Percentiles rank a stretch among this genome's conserved stretches.
Conservation (phyloP, 1,140 invertebrate genomes). For the Pantala flavescens region DNA sequence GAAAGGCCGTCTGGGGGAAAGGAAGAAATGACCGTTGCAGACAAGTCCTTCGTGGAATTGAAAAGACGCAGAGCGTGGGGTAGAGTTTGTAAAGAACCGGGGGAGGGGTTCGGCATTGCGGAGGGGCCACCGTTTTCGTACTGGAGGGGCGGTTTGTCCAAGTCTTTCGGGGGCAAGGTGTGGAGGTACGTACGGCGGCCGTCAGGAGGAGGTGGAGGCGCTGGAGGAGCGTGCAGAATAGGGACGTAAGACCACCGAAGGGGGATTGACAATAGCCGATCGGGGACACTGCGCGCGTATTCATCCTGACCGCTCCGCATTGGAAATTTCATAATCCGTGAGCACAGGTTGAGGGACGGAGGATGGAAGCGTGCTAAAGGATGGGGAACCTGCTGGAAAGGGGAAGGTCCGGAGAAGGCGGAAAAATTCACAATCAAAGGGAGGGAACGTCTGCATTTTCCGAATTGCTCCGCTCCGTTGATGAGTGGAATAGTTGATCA, state of each 20-base stretch:
- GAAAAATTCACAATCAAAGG: background rate
- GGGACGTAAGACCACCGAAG: background rate
- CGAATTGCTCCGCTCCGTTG: background rate
- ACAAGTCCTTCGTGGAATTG: conserved; percentile 1
- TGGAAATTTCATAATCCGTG: background rate
- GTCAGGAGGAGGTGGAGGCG: background rate
- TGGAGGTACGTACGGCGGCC: background rate
- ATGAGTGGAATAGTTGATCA: background rate
- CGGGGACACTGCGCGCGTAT: background rate
- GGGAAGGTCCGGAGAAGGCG: background rate
- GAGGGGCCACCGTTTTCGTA: background rate
- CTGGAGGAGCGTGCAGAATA: background rate
- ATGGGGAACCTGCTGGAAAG: background rate
- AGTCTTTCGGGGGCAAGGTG: background rate
- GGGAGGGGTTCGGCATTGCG: background rate
- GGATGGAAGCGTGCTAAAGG: background rate
- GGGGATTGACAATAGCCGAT: background rate
- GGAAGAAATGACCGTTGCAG: background rate
- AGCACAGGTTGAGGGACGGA: background rate
- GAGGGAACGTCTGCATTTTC: background rate
- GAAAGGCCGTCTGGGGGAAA: background rate
- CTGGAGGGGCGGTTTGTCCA: background rate
- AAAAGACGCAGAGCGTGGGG: background rate
- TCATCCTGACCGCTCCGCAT: background rate
- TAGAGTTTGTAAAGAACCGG: background rate